A percentile compares a stretch with the other conserved stretches of the same genome.
These are phyloP conservation scores for Strigamia transsilvanica DNA, from an alignment of 2,888 invertebrate species.

Conservation along the genomic window DNA sequence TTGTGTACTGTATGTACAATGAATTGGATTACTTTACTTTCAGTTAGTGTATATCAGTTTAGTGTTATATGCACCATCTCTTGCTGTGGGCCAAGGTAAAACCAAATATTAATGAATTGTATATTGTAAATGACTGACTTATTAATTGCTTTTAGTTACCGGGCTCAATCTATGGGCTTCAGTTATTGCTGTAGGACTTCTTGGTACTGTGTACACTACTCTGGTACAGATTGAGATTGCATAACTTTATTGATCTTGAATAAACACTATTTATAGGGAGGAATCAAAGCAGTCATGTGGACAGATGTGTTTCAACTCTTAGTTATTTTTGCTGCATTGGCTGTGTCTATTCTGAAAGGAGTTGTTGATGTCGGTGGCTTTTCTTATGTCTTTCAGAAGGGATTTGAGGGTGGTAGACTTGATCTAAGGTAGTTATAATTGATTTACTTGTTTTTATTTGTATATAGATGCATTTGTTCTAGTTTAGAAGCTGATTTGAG, in stretches of 20 bases:
- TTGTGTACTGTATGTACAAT: neutral
- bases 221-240: constrained; percentile 59
- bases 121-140: neutral
- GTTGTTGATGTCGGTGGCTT: constrained; percentile 59
- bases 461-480: constrained; percentile 52
- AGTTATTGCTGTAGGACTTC: constrained; percentile 63
- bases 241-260: neutral
- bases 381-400: constrained; percentile 58
- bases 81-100: constrained; percentile 55
- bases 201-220: constrained; percentile 65
- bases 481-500: constrained; percentile 65
- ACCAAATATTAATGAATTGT: neutral
- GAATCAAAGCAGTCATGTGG: constrained; percentile 65
- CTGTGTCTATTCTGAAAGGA: constrained; percentile 62
- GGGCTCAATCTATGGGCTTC: constrained; percentile 64
- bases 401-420: constrained; percentile 59
- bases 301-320: constrained; percentile 64
- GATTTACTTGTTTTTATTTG: neutral
- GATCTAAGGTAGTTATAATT: constrained; percentile 57
- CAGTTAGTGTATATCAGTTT: constrained; percentile 55
- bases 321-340: constrained; percentile 62
- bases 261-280: constrained; percentile 60
- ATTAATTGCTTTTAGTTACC: constrained; percentile 61
- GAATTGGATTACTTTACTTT: no score
- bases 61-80: constrained; percentile 56